phyloP scores from a whole-genome alignment of 2,888 invertebrate genomes.

The Erebia palarica region DNA sequence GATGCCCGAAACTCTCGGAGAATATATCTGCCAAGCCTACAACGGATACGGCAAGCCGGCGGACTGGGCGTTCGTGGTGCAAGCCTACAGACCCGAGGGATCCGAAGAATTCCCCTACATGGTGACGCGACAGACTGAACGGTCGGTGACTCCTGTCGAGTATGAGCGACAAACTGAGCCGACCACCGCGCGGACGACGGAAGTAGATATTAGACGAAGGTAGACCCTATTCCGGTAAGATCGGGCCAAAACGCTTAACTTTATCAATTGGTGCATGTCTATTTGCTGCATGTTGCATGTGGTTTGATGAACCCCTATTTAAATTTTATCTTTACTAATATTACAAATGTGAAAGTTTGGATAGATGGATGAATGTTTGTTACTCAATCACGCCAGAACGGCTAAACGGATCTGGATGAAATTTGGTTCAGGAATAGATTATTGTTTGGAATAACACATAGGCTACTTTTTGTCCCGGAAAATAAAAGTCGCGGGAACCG shows the following conservation, averaged over 20 bases:
- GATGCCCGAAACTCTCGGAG: constrained; percentile 87
- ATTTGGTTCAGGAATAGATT: too few species aligned
- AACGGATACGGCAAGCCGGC: constrained; percentile 90
- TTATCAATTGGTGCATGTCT: constrained; percentile 7
- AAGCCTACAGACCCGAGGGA: constrained; percentile 87
- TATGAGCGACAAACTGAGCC: constrained; percentile 40
- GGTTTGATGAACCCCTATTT: background rate
- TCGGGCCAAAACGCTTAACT: constrained; percentile 23
- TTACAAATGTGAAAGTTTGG: too few species aligned
- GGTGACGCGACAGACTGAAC: constrained; percentile 45
- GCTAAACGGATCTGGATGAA: too few species aligned
- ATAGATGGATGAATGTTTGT: too few species aligned
- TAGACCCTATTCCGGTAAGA: constrained; percentile 70
- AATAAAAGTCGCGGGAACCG: too few species aligned
- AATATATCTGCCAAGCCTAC: constrained; percentile 95
- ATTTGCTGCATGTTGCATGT: constrained; percentile 18
- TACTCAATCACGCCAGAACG: too few species aligned
- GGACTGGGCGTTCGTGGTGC: constrained; percentile 88
- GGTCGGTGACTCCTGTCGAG: constrained; percentile 41
- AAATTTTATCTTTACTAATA: too few species aligned
- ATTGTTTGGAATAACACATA: too few species aligned
- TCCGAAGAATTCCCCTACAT: constrained; percentile 47
- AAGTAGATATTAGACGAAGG: constrained; percentile 48
- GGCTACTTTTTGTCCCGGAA: too few species aligned
- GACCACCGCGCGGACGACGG: constrained; percentile 45